These are phyloP conservation scores for Hypselothyrea guttata DNA, from an alignment of 2,888 invertebrate genomes.

Conservation along the genomic window DNA sequence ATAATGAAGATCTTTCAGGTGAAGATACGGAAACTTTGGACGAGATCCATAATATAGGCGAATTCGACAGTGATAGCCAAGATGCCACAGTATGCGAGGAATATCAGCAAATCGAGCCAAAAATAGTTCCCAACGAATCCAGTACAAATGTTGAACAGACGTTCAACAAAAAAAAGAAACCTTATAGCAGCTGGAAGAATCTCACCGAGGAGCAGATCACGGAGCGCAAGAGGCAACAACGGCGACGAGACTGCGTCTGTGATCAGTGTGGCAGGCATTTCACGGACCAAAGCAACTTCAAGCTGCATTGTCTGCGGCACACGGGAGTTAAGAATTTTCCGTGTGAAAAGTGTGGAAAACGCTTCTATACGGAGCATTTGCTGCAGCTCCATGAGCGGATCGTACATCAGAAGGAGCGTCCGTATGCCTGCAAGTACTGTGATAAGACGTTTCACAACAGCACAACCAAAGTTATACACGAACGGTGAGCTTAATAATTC, in stretches of 20 bases:
- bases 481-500: conserved; percentile 60
- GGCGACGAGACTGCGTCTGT: conserved; percentile 52
- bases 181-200: conserved; percentile 57
- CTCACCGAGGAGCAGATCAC: conserved; percentile 51
- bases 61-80: conserved; percentile 21
- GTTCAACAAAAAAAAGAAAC: too few relatives aligned
- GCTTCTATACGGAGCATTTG: conserved; percentile 58
- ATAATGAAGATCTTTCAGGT: conserved; percentile 26
- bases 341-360: conserved; percentile 42
- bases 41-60: conserved; percentile 28
- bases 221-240: conserved; percentile 49
- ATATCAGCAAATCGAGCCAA: too few relatives aligned
- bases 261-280: conserved; percentile 63
- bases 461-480: conserved; percentile 74
- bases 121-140: too few relatives aligned
- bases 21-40: conserved; percentile 14
- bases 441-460: conserved; percentile 74
- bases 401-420: conserved; percentile 78
- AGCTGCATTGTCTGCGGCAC: conserved; percentile 60
- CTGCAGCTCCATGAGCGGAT: conserved; percentile 49
- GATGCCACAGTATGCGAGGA: not conserved
- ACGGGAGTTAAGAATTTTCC: conserved; percentile 53
- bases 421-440: conserved; percentile 76
- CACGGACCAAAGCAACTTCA: conserved; percentile 65
- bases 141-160: not conserved